Conservation (phyloP, 2,113 vertebrate species). For the Macquaria ambigua region DNA sequence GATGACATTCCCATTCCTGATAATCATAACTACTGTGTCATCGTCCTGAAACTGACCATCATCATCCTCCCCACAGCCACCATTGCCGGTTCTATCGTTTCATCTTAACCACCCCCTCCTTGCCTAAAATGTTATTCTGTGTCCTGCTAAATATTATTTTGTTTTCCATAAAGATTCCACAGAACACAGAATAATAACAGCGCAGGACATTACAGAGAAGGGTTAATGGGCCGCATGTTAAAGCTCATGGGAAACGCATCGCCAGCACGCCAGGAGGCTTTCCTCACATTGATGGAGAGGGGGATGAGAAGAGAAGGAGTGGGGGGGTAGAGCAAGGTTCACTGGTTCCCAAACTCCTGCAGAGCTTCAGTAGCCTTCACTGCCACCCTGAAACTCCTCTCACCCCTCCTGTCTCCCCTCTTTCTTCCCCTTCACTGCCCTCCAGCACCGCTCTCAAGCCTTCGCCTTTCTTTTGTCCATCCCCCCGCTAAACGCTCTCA, state of each 20-base stretch:
- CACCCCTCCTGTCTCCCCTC: constrained; percentile 70
- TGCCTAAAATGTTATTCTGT: constrained; percentile 45
- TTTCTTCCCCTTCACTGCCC: constrained; percentile 75
- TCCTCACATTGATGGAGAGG: constrained; percentile 79
- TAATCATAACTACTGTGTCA: neutral
- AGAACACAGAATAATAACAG: constrained; percentile 49
- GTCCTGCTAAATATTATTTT: constrained; percentile 68
- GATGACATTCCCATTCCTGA: too few relatives aligned
- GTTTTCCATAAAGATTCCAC: constrained; percentile 51
- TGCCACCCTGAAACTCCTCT: constrained; percentile 74
- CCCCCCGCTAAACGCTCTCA: constrained; percentile 50
- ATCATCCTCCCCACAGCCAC: neutral
- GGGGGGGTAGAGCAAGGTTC: constrained; percentile 68
- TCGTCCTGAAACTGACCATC: neutral
- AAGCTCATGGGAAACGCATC: constrained; percentile 79
- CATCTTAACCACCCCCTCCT: constrained; percentile 20
- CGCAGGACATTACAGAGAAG: constrained; percentile 43
- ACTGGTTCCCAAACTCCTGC: constrained; percentile 82
- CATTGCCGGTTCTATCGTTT: neutral
- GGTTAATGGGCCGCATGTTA: constrained; percentile 74
- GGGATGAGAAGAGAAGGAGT: constrained; percentile 45
- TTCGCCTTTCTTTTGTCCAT: constrained; percentile 57
- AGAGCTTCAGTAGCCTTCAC: constrained; percentile 77
- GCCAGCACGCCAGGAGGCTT: constrained; percentile 73
- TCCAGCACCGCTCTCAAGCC: constrained; percentile 52